Base-by-base conservation (phyloP, 2,113 vertebrate genomes). In the Cavia porcellus region DNA sequence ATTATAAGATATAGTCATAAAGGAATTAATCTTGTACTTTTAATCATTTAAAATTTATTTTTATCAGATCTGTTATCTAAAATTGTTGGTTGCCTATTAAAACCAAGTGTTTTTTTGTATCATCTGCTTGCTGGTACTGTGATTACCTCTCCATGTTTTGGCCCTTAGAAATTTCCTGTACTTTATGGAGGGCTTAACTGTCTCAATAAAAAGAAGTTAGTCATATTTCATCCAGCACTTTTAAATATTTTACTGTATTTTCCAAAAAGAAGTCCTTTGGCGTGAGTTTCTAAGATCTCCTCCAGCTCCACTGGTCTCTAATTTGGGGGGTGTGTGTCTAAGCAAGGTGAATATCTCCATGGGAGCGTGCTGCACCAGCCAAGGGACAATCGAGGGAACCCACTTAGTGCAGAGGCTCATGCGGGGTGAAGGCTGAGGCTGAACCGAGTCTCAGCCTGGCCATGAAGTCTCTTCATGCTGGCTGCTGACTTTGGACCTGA, bases 221-320 rank as follows among this genome's bases (percentile, higher is more conserved):
- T 86, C 14, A 35, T 52, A 72, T 80, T 95, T 81, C 70, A 70
- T 79, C 38, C 12, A 64, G 80, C 3, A 24, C 52, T 77, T 83
- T 55, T 87, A 68, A 74, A 64, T 93, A 91, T 86, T 96, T 92
- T 77, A 81, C 35, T 92, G 24, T 87, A 64, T 93, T 89, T 97
- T 94, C 66, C 52, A 59, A 83, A 93, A 95, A n/a, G 75, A 90
- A 96, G 55, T 89, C 17, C 52, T 94, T 86, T 50, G 79, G 38
- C 38, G 79, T 77, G 72, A 85, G 42, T 47, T 22, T 92, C 74
- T 87, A 81, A 90, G 77, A 50, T 25, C 17, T 38, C 1, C 62
- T 92, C 88, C 50, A 86, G 80, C 30, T 82, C 72, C 22, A 28
- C 1, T 3, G 22, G 61, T 13, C n/a, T 94, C 5, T 61, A 35